Percentiles rank a stretch among this genome's conserved stretches.
Conservation (phyloP, 1,140 invertebrate species). For the Rhagoletis zephyria region DNA sequence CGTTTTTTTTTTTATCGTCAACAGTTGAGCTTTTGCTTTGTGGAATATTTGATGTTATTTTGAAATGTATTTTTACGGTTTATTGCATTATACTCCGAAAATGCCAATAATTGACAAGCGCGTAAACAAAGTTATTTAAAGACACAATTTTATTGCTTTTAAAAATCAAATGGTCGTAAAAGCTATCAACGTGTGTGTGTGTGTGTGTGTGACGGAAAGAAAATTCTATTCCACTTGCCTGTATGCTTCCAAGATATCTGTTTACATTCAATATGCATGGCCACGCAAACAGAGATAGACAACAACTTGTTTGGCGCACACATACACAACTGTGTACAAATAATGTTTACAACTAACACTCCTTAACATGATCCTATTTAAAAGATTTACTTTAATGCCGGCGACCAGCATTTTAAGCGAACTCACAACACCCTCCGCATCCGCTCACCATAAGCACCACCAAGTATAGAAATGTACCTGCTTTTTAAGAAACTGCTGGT, state of each 20-base stretch:
- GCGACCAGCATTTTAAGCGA: slow-evolving; percentile 23
- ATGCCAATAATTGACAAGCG: not conserved
- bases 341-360: slow-evolving; percentile 12
- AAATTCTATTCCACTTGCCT: not conserved
- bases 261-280: not conserved
- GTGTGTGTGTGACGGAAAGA: not conserved
- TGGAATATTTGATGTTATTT: not conserved
- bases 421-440: not conserved
- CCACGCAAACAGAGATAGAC: not conserved
- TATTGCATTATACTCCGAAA: not conserved
- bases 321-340: not conserved
- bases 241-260: not conserved
- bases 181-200: not conserved
- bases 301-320: not conserved
- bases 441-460: not conserved
- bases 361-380: not conserved
- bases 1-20: not conserved
- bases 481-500: not conserved
- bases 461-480: not conserved
- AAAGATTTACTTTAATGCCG: not conserved
- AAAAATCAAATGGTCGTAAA: not conserved
- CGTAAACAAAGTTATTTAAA: not conserved
- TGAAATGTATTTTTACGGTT: not conserved
- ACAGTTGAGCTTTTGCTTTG: no score
- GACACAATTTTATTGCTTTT: not conserved